These are phyloP conservation scores for Pagrus major DNA, from an alignment of 2,113 vertebrate species.

Conservation along the genomic window DNA sequence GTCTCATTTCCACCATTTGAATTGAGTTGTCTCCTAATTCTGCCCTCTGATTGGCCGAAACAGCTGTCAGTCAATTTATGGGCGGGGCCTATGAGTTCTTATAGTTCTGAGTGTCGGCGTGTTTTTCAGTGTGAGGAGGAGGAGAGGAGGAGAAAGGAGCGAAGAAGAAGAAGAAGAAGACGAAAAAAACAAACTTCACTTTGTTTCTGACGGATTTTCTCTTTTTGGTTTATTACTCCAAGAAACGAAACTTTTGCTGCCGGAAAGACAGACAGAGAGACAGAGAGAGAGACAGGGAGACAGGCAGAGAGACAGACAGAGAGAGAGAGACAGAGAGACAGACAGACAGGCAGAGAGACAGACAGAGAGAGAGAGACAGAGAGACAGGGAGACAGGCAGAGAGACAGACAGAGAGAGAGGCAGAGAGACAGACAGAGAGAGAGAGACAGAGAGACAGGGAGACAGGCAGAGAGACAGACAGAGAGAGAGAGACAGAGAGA, in stretches of 20 bases:
- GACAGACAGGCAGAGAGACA: too few species aligned
- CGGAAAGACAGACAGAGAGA: not conserved
- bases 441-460: too few species aligned
- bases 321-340: not conserved
- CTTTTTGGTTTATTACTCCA: not conserved
- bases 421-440: not conserved
- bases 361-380: not conserved
- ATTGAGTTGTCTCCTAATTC: fast-evolving
- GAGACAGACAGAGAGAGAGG: too few species aligned
- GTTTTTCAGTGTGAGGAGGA: constrained; percentile 17
- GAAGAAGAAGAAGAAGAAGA: not conserved
- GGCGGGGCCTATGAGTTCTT: not conserved
- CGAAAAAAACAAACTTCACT: not conserved
- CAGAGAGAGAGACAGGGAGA: not conserved
- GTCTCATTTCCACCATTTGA: not conserved
- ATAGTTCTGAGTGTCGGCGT: not conserved
- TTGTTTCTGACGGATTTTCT: too few species aligned
- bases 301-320: not conserved
- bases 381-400: not conserved
- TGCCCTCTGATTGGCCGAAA: constrained; percentile 12
- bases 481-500: not conserved
- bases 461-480: not conserved
- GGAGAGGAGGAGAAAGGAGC: not conserved
- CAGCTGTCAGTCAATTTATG: not conserved
- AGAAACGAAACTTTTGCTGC: not conserved